Conservation (phyloP, 1,140 invertebrate species). For the Callitettix versicolor region DNA sequence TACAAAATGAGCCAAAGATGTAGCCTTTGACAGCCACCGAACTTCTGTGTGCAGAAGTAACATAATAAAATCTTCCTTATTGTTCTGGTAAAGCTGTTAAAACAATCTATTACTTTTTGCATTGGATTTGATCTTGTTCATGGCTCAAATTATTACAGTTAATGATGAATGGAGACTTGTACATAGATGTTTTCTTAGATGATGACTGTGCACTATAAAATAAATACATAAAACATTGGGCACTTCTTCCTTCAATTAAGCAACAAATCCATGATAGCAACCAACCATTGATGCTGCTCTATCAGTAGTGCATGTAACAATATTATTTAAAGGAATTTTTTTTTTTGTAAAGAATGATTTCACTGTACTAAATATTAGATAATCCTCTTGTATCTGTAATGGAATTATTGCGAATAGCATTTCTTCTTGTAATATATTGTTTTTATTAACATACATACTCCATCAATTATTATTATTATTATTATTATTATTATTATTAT, state of each 20-base stretch:
- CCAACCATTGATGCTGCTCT: background rate
- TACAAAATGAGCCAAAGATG: too few relatives aligned
- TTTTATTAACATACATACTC: too few relatives aligned
- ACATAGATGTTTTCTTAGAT: background rate
- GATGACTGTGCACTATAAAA: background rate
- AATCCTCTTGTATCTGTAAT: conserved; percentile 9
- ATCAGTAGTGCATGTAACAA: conserved; percentile 6
- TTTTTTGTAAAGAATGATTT: conserved; percentile 3
- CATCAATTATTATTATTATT: too few relatives aligned
- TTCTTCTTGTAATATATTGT: conserved; percentile 2
- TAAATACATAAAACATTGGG: too few relatives aligned
- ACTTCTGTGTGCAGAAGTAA: too few relatives aligned
- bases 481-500: too few relatives aligned
- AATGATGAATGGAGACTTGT: background rate
- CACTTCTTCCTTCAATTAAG: too few relatives aligned
- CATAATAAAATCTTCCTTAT: too few relatives aligned
- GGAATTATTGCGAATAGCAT: conserved; percentile 3
- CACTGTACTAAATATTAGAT: background rate
- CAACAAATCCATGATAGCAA: background rate
- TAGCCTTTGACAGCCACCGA: too few relatives aligned
- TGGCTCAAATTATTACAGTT: background rate
- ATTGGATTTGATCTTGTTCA: background rate
- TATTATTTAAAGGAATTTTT: conserved; percentile 1
- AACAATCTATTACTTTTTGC: background rate
- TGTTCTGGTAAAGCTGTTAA: background rate